These are phyloP conservation scores for Triplophysa bombifrons DNA, from an alignment of 2,797 vertebrate genomes.

Conservation along the genomic window DNA sequence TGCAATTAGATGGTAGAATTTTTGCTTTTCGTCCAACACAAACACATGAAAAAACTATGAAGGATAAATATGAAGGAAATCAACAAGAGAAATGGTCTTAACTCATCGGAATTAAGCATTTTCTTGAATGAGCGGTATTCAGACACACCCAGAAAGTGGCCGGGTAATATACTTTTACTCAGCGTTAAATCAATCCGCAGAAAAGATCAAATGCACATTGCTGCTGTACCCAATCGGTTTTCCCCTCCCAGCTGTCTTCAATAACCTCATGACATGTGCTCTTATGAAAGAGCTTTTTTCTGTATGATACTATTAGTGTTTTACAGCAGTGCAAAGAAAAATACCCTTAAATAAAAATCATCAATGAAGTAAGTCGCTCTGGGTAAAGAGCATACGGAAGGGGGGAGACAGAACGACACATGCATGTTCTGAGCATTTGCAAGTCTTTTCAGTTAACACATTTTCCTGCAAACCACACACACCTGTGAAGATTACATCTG, in stretches of 20 bases:
- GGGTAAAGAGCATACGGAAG: constrained; percentile 71
- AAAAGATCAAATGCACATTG: background rate
- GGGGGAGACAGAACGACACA: constrained; percentile 73
- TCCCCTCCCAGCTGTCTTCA: background rate
- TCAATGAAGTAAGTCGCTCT: constrained; percentile 34
- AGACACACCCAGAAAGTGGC: background rate
- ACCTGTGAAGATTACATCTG: constrained; percentile 1
- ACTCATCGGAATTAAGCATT: background rate
- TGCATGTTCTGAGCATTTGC: constrained; percentile 83
- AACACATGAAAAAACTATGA: constrained; percentile 25
- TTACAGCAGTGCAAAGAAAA: constrained; percentile 6
- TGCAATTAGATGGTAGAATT: constrained; percentile 10
- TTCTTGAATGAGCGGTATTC: background rate
- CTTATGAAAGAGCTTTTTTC: background rate
- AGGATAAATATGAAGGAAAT: constrained; percentile 9
- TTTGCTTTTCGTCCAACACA: constrained; percentile 58
- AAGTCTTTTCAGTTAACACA: constrained; percentile 85
- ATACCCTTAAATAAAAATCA: constrained; percentile 7
- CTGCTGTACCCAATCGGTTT: background rate
- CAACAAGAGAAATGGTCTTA: background rate
- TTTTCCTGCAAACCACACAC: constrained; percentile 32
- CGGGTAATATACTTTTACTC: background rate
- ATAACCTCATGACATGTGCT: constrained; percentile 1
- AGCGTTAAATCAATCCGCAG: background rate
- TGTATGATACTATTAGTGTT: background rate